Percentiles rank a stretch among this genome's conserved stretches.
Conservation (phyloP, 1,140 invertebrate genomes). For the Eriocheir sinensis region DNA sequence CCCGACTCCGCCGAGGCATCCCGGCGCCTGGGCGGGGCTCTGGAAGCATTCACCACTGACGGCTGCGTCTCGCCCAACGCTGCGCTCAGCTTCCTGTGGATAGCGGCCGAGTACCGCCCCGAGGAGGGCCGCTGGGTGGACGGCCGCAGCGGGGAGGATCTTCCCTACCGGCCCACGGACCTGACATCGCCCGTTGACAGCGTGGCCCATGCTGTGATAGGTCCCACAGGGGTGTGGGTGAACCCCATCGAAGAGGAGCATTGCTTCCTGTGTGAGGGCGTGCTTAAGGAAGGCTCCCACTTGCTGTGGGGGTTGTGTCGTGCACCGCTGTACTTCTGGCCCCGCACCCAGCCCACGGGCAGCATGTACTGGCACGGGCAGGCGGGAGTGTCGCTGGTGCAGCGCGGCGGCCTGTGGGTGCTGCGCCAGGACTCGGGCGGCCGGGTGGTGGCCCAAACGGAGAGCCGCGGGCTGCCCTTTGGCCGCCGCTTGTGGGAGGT, state of each 20-base stretch:
- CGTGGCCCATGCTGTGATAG: neutral
- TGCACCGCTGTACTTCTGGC: neutral
- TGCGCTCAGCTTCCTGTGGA: neutral
- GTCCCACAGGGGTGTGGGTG: neutral
- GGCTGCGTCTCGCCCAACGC: neutral
- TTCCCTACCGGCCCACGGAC: neutral
- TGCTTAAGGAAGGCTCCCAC: neutral
- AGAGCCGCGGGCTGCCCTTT: neutral
- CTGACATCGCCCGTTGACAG: neutral
- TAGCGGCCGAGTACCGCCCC: neutral
- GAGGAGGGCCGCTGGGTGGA: neutral
- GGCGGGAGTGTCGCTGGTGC: neutral
- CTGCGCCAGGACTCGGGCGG: neutral
- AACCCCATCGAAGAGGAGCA: neutral
- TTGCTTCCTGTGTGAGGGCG: conserved; percentile 24
- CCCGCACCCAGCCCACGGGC: neutral
- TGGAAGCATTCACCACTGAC: neutral
- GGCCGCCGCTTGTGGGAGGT: neutral
- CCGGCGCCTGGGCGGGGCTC: neutral
- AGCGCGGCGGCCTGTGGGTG: neutral
- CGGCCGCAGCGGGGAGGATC: neutral
- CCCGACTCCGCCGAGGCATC: neutral
- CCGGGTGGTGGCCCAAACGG: neutral
- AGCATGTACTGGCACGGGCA: conserved; percentile 33
- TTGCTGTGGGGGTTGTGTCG: conserved; percentile 35